phyloP scores from a whole-genome alignment of 1,140 invertebrate genomes.

The Drosophila saltans region DNA sequence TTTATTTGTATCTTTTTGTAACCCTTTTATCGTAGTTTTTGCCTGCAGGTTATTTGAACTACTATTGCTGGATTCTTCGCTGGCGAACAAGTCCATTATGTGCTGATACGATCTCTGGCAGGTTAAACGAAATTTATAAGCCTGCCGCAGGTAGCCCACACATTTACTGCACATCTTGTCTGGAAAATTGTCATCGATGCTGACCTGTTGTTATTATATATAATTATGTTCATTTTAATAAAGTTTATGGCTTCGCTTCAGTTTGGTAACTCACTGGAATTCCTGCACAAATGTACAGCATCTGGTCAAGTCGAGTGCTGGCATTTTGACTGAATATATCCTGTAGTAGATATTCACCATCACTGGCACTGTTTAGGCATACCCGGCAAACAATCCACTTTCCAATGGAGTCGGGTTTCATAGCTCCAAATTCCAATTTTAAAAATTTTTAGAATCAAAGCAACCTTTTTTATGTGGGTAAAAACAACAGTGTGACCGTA shows the following conservation, averaged over 20 bases:
- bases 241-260: fast-evolving
- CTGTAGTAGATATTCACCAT: slow-evolving; percentile 83
- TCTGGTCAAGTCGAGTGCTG: slow-evolving; percentile 83
- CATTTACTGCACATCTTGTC: slow-evolving; percentile 74
- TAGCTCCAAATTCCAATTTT: slow-evolving; percentile 26
- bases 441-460: slow-evolving; percentile 1
- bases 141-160: slow-evolving; percentile 47
- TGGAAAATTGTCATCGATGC: slow-evolving; percentile 65
- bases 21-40: slow-evolving; percentile 46
- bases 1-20: slow-evolving; percentile 53
- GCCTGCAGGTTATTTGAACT: slow-evolving; percentile 20
- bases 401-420: slow-evolving; percentile 73
- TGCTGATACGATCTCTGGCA: slow-evolving; percentile 73
- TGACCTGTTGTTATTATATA: slow-evolving; percentile 42
- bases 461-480: not conserved
- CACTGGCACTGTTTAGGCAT: slow-evolving; percentile 79
- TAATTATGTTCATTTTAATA: not conserved
- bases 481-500: slow-evolving; percentile 5
- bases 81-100: slow-evolving; percentile 56
- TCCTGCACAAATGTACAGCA: slow-evolving; percentile 83
- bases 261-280: slow-evolving; percentile 49
- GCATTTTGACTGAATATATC: slow-evolving; percentile 85
- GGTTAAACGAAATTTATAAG: slow-evolving; percentile 67
- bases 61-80: slow-evolving; percentile 32
- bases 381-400: slow-evolving; percentile 86